Conservation (phyloP, 2,888 invertebrate genomes). For the Meiosimyza platycephala region DNA sequence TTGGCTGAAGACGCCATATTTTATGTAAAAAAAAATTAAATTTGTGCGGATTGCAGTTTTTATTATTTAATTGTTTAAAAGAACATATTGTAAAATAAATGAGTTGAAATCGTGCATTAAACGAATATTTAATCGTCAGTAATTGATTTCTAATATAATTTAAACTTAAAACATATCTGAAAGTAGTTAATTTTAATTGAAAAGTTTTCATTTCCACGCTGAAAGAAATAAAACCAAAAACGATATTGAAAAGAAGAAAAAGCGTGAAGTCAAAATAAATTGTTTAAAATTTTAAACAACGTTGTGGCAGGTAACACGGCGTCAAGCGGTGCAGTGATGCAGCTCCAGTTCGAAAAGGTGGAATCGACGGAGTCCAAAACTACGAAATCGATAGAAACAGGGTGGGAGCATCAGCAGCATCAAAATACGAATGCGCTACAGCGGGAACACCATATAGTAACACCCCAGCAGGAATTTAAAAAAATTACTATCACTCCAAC, state of each 20-base stretch:
- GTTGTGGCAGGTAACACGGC: constrained; percentile 29
- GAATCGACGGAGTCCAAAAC: constrained; percentile 35
- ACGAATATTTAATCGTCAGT: constrained; percentile 7
- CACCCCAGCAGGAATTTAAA: constrained; percentile 23
- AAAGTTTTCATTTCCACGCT: constrained; percentile 12
- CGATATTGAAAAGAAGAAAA: neutral
- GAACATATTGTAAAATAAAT: constrained; percentile 20
- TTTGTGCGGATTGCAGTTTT: constrained; percentile 24
- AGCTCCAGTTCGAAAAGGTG: constrained; percentile 32
- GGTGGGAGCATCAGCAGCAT: constrained; percentile 40
- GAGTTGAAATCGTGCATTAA: neutral
- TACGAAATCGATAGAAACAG: constrained; percentile 37
- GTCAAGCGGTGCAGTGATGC: constrained; percentile 31
- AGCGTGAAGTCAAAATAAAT: neutral
- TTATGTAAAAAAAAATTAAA: constrained; percentile 41
- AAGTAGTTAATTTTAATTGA: constrained; percentile 18
- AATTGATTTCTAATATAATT: constrained; percentile 2
- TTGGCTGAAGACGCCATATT: constrained; percentile 47
- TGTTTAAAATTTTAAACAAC: neutral
- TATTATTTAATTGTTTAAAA: constrained; percentile 24
- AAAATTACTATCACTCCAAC: constrained; percentile 8
- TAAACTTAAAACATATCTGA: constrained; percentile 3
- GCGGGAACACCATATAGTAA: constrained; percentile 26
- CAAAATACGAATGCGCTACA: constrained; percentile 30
- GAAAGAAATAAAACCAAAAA: constrained; percentile 2